Evolutionary conservation across 1,140 invertebrate genomes (phyloP).

Genomic region (Trinorchestia longiramus): DNA sequence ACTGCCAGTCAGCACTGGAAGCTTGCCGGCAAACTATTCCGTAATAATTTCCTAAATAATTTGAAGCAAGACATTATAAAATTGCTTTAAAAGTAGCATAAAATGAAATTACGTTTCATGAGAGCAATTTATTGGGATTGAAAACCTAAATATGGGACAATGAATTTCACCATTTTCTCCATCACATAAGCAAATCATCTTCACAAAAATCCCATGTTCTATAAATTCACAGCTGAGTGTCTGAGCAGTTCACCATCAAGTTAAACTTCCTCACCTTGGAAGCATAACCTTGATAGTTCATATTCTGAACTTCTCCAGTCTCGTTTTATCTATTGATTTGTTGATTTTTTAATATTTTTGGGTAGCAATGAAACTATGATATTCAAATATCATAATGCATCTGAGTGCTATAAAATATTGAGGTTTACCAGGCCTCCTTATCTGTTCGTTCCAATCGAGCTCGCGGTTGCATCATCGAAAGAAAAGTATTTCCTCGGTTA

Average conservation of each 20-base stretch:
- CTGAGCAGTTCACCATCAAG: background rate
- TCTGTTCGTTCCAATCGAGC: too few relatives aligned
- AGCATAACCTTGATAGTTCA: too few relatives aligned
- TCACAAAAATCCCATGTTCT: background rate
- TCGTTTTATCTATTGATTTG: too few relatives aligned
- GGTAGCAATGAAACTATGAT: too few relatives aligned
- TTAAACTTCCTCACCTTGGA: background rate
- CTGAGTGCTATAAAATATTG: too few relatives aligned
- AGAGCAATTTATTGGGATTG: background rate
- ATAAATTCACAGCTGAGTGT: background rate
- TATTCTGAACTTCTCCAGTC: too few relatives aligned
- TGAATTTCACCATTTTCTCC: background rate
- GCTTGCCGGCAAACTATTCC: background rate
- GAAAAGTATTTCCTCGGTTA: too few relatives aligned
- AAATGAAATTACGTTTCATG: background rate
- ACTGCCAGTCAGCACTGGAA: background rate
- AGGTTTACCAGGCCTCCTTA: too few relatives aligned
- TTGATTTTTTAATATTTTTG: too few relatives aligned
- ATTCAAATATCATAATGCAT: too few relatives aligned
- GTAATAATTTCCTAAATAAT: background rate
- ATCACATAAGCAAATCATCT: background rate
- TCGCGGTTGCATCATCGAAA: too few relatives aligned
- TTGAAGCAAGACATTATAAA: too few relatives aligned
- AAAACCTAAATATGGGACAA: background rate
- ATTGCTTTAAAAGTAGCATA: background rate